phyloP scores from a whole-genome alignment of 2,888 invertebrate genomes.

The Empis livida region DNA sequence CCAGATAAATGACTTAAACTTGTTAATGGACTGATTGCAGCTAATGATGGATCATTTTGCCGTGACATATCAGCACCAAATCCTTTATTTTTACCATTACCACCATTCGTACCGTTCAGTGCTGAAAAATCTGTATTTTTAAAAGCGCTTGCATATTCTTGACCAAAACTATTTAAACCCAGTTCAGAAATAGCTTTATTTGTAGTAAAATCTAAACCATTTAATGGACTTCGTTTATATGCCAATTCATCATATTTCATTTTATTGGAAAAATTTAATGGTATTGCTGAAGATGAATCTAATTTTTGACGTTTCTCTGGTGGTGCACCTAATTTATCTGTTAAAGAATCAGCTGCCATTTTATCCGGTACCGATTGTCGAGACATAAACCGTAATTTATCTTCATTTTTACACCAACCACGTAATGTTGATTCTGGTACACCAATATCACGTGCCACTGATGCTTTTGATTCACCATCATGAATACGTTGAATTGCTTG shows the following conservation, averaged over 20 bases:
- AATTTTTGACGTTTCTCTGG: slow-evolving; percentile 32
- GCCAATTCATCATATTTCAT: slow-evolving; percentile 33
- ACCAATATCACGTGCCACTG: slow-evolving; percentile 72
- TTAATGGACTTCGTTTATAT: slow-evolving; percentile 29
- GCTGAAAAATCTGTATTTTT: slow-evolving; percentile 21
- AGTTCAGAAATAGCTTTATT: slow-evolving; percentile 28
- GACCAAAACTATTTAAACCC: slow-evolving; percentile 26
- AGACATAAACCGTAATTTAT: slow-evolving; percentile 57
- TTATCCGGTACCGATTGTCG: slow-evolving; percentile 60
- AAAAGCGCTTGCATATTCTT: slow-evolving; percentile 28
- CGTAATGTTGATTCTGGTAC: slow-evolving; percentile 76
- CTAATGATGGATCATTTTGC: slow-evolving; percentile 39
- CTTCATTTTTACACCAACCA: slow-evolving; percentile 81
- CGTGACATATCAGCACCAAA: slow-evolving; percentile 32
- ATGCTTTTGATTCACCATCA: slow-evolving; percentile 75
- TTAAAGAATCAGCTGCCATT: slow-evolving; percentile 24
- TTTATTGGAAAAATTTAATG: slow-evolving; percentile 33
- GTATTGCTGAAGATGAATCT: slow-evolving; percentile 24
- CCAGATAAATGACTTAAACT: slow-evolving; percentile 44
- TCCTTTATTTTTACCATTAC: slow-evolving; percentile 22
- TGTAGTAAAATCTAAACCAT: slow-evolving; percentile 32
- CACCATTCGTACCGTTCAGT: slow-evolving; percentile 21
- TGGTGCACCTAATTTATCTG: slow-evolving; percentile 30
- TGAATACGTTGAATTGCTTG: slow-evolving; percentile 71
- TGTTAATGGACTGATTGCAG: slow-evolving; percentile 48